Conservation (phyloP, 2,888 invertebrate genomes). For the Lacanobia oleracea region DNA sequence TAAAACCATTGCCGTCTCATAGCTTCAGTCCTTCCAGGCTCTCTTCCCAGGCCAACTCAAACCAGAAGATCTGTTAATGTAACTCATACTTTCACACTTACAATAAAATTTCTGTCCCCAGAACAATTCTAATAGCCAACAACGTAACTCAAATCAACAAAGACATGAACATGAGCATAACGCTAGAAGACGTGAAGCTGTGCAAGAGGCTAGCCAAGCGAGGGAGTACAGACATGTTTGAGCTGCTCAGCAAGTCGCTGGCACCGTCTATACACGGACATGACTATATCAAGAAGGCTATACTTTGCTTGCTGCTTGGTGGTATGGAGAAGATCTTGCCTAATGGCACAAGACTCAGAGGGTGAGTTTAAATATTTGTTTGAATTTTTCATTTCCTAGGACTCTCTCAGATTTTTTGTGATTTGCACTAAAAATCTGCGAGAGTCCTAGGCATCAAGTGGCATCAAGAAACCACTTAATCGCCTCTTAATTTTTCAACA, state of each 20-base stretch:
- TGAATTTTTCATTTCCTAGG: too few relatives aligned
- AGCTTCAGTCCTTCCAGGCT: too few relatives aligned
- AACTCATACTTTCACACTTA: too few relatives aligned
- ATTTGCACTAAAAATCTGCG: too few relatives aligned
- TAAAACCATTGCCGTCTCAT: too few relatives aligned
- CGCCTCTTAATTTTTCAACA: too few relatives aligned
- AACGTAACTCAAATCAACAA: slow-evolving; percentile 97
- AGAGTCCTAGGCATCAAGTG: too few relatives aligned
- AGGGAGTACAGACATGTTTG: slow-evolving; percentile 95
- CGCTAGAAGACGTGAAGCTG: slow-evolving; percentile 96
- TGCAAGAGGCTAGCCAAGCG: slow-evolving; percentile 95
- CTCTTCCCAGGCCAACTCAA: too few relatives aligned
- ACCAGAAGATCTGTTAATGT: too few relatives aligned
- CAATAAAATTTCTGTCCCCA: slow-evolving; percentile 75
- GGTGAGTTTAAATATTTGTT: slow-evolving; percentile 84
- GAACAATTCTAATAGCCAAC: slow-evolving; percentile 98
- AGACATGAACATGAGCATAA: slow-evolving; percentile 94
- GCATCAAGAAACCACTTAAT: too few relatives aligned
- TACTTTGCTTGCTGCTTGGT: slow-evolving; percentile 97
- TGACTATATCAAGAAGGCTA: slow-evolving; percentile 98
- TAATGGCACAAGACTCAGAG: slow-evolving; percentile 97
- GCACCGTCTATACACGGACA: slow-evolving; percentile 99
- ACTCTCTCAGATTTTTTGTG: too few relatives aligned
- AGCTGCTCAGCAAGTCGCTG: slow-evolving; percentile 96
- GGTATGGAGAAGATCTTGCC: slow-evolving; percentile 98